Base-by-base conservation (phyloP, 2,888 invertebrate species). In the Theretra japonica region DNA sequence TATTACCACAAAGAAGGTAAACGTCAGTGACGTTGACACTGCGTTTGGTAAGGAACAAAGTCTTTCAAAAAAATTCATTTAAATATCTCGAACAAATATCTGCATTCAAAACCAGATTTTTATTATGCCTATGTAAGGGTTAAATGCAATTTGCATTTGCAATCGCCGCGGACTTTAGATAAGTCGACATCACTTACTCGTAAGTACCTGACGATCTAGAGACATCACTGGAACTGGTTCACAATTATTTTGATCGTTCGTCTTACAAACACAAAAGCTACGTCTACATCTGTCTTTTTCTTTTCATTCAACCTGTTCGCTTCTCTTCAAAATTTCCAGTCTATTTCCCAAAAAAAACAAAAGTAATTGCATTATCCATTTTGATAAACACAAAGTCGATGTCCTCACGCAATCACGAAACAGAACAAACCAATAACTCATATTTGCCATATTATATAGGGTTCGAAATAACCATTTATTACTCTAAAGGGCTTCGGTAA, bases 401-500 rank as follows among this genome's bases (percentile, higher is more conserved):
- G 23, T 65, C 62, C 21, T 21, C 33, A 41, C 41, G 17, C 23
- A 15, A 15, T 65, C 28, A 41, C 57, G 15, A 53, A 62, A 62
- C 30, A 19, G 48, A 48, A 70, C n/a, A 21, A 53, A 60, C 50
- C n/a, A 23, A 30, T 21, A 70, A 70, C 59, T 58, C 30, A 57
- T 62, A 69, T 48, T 58, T 58, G 58, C 23, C 41, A 58, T 30
- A 59, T 68, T 60, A 60, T 30, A 21, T 23, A 28, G 59, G n/a
- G 57, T 48, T 60, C 69, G 11, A 19, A 50, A 69, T 72, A 72
- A 21, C 53, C 60, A 69, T 72, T 75, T 68, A 72, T 77, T 77
- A 74, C 75, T 73, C 73, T 76, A 79, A 80, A 80, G 80, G 79
- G 75, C 78, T 75, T 77, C 76, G 73, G 78, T 81, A 80, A 81